Conservation (phyloP, 2,113 vertebrate genomes). For the Ictidomys tridecemlineatus region DNA sequence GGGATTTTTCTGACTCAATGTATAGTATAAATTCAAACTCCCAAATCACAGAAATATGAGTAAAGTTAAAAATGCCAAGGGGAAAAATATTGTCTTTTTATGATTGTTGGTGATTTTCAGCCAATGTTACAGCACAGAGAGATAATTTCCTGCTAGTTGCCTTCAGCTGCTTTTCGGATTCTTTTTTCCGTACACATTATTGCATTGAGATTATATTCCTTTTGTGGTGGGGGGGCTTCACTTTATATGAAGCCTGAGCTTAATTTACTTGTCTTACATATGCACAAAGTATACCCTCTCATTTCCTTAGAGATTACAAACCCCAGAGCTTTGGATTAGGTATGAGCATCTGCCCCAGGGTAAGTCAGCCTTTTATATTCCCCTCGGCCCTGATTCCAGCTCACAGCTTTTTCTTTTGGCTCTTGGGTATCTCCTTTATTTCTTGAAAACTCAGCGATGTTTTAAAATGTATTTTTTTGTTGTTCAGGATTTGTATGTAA, state of each 20-base stretch:
- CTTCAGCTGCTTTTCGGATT: neutral
- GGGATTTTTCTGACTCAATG: neutral
- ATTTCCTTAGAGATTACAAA: neutral
- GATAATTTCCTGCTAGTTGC: neutral
- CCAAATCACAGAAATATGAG: neutral
- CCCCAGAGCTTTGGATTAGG: neutral
- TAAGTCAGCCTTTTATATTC: neutral
- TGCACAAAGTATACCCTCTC: neutral
- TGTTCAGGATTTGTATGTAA: neutral
- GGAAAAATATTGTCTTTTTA: neutral
- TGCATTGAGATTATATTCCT: neutral
- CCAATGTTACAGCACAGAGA: neutral
- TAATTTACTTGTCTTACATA: neutral
- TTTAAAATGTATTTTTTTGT: neutral
- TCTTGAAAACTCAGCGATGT: neutral
- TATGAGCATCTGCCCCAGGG: neutral
- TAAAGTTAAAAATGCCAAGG: neutral
- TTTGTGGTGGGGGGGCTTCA: neutral
- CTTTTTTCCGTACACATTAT: neutral
- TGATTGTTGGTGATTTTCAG: neutral
- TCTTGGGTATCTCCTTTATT: conserved; percentile 8
- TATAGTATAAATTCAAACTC: neutral
- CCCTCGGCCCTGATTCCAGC: neutral
- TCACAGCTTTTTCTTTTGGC: neutral
- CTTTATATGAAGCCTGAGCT: neutral